Percentiles rank a stretch among this genome's conserved stretches.
These are phyloP conservation scores for Flexamia atlantica DNA, from an alignment of 2,888 invertebrate genomes.

Conservation along the genomic window DNA sequence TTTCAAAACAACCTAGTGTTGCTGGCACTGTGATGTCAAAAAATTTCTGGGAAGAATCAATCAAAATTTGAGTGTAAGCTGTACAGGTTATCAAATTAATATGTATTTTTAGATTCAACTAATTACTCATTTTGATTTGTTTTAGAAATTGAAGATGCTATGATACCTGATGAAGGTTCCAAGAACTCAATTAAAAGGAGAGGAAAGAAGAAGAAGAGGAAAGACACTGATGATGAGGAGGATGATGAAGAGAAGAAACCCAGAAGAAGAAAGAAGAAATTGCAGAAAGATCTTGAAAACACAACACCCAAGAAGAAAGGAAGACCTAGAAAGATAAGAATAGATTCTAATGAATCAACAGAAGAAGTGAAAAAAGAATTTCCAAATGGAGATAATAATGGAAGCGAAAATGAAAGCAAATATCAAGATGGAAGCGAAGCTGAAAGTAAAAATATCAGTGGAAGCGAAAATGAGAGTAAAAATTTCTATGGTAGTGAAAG, in stretches of 20 bases:
- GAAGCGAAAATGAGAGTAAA: slow-evolving; percentile 44
- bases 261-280: slow-evolving; percentile 15
- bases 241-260: slow-evolving; percentile 43
- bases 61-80: no score
- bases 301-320: slow-evolving; percentile 25
- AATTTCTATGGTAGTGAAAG: slow-evolving; percentile 30
- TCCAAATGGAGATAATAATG: slow-evolving; percentile 18
- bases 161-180: slow-evolving; percentile 34
- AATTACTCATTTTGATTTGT: slow-evolving; percentile 5
- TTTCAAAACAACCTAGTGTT: no score
- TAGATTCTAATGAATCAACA: slow-evolving; percentile 1
- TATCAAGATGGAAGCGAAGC: slow-evolving; percentile 4
- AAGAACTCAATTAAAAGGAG: slow-evolving; percentile 8
- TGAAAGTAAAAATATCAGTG: slow-evolving; percentile 22
- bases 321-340: slow-evolving; percentile 38
- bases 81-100: no score
- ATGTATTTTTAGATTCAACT: no score
- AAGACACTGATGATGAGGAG: slow-evolving; percentile 44
- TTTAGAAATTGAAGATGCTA: slow-evolving; percentile 49
- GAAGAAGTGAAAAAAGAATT: slow-evolving; percentile 16
- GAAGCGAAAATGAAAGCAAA: slow-evolving; percentile 43
- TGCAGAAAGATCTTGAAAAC: slow-evolving; percentile 25
- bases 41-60: no score
- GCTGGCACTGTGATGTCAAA: no score
- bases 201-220: slow-evolving; percentile 42